Evolutionary conservation across 2,888 invertebrate species (phyloP), one percentile per base, ranked within the genome.

Genomic region (Agrochola lota): DNA sequence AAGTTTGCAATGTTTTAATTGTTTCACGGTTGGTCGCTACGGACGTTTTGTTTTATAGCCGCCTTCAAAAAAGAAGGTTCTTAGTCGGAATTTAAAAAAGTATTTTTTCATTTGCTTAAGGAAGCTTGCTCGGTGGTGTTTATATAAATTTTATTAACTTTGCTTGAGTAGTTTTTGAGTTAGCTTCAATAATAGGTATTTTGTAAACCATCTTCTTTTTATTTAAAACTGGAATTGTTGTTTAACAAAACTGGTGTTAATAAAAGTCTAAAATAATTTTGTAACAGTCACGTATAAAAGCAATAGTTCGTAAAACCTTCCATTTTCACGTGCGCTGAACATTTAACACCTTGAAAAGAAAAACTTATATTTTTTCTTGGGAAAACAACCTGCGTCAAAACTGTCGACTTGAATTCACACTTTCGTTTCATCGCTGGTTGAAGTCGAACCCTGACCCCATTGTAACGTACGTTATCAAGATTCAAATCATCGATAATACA

Each of bases 361-460:
- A 85, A 82, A 60, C 17, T 55, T n/a, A 59, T 57, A 17, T 77
- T 74, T 77, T 77, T 74, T 55, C 74, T 30, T 63, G 46, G 9
- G 62, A 77, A 85, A 83, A 71, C 77, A 86, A 84, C 71, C 85
- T 82, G n/a, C 71, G 77, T 82, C 72, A 78, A 80, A 82, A 59
- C 79, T 84, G 80, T 85, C 74, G 72, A 59, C 71, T 79, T 66
- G 76, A 84, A 87, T 88, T 88, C 86, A 88, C 71, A 77, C 84
- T 86, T 89, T 87, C 82, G 85, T 87, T 90, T 88, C 87, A 88
- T 90, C 88, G 91, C 90, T 89, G 91, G 91, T 91, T 91, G 89
- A 91, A 92, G 93, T 92, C 89, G 89, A 94, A 92, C 96, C 95
- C 94, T 96, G 96, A 96, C 96, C 96, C 92, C 92, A 90, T 93